These are phyloP conservation scores for Drosophila limbata DNA, from an alignment of 2,888 invertebrate species.

Conservation along the genomic window DNA sequence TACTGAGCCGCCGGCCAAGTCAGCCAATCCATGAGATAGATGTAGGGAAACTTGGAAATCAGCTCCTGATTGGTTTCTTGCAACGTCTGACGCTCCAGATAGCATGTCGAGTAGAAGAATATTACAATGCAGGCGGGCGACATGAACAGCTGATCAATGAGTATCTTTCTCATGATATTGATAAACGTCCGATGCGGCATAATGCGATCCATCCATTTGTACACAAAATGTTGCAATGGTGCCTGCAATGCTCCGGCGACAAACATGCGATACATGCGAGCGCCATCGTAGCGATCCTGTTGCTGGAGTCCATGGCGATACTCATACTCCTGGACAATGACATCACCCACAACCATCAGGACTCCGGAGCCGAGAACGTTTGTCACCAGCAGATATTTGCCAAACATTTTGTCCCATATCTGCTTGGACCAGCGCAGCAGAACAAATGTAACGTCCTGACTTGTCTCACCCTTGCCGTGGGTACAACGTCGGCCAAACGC, in stretches of 20 bases:
- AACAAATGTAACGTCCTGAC: constrained; percentile 24
- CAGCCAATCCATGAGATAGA: constrained; percentile 94
- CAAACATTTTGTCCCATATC: constrained; percentile 86
- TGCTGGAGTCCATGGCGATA: constrained; percentile 85
- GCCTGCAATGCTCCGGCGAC: constrained; percentile 92
- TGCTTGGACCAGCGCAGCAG: constrained; percentile 61
- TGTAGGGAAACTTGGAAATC: constrained; percentile 89
- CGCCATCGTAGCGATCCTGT: constrained; percentile 85
- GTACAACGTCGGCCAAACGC: not conserved
- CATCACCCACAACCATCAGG: constrained; percentile 92
- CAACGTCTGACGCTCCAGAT: constrained; percentile 89
- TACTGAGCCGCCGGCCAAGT: constrained; percentile 97
- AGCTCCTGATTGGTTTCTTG: constrained; percentile 88
- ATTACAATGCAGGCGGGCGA: constrained; percentile 92
- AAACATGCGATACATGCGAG: constrained; percentile 89
- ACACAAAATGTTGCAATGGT: constrained; percentile 94
- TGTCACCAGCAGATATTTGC: constrained; percentile 91
- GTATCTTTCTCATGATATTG: constrained; percentile 70
- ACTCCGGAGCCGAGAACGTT: constrained; percentile 92
- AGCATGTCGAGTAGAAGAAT: constrained; percentile 92
- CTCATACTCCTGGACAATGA: constrained; percentile 92
- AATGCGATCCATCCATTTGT: constrained; percentile 89
- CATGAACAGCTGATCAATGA: constrained; percentile 86
- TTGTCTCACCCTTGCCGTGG: constrained; percentile 62
- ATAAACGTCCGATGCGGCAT: constrained; percentile 67